phyloP scores from a whole-genome alignment of 2,797 vertebrate species.

The Lateolabrax maculatus region DNA sequence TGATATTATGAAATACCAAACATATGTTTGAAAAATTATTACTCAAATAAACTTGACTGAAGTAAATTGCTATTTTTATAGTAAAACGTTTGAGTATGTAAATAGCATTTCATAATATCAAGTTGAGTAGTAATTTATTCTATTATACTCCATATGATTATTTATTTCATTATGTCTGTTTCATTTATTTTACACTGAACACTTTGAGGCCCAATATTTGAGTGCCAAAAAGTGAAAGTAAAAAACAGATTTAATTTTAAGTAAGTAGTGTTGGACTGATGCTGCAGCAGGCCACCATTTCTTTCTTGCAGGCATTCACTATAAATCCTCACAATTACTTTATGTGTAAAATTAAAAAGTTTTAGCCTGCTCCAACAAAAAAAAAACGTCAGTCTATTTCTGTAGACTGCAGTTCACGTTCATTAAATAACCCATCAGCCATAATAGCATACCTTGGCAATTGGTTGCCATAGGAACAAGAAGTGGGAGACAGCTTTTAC shows the following conservation, averaged over 20 bases:
- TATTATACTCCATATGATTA: too few relatives aligned
- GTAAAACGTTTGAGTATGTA: too few relatives aligned
- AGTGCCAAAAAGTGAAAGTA: background rate
- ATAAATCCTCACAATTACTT: too few relatives aligned
- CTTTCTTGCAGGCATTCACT: too few relatives aligned
- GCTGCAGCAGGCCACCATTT: background rate
- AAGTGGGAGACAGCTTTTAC: constrained; percentile 71
- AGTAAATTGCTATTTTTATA: too few relatives aligned
- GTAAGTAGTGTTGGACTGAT: background rate
- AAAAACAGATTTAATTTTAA: background rate
- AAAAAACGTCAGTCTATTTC: constrained; percentile 49
- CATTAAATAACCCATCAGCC: constrained; percentile 70
- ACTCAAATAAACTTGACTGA: too few relatives aligned
- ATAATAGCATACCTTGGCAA: constrained; percentile 56
- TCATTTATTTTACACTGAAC: background rate
- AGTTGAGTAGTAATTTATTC: background rate
- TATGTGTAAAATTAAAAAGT: background rate
- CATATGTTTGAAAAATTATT: too few relatives aligned
- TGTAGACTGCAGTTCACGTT: constrained; percentile 62
- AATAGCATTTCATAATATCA: background rate
- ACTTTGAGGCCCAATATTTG: background rate
- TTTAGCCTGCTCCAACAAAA: constrained; percentile 27
- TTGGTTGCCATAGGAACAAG: constrained; percentile 72
- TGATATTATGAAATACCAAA: too few relatives aligned
- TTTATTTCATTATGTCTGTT: background rate